Base-by-base conservation (phyloP, 2,888 invertebrate genomes). In the Lochmaea capreae region DNA sequence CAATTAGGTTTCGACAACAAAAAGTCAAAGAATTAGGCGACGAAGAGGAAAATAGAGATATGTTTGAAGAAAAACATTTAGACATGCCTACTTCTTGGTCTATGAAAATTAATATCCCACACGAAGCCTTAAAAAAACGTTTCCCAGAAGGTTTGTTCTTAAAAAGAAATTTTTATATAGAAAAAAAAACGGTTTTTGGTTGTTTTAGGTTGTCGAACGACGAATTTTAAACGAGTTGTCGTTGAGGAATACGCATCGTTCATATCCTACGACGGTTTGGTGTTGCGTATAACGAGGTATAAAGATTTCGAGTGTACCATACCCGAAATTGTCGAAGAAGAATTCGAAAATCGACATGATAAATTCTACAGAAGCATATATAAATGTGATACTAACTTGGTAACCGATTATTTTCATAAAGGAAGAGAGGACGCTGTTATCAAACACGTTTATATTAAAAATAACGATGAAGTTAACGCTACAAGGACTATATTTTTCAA, bases 181-280 rank as follows among this genome's bases (percentile, higher is more conserved):
- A 43, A 10, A 11, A 43, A 10, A 10, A 43, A 10, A 12, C 12
- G 2, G 46, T 46, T 46, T 46, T 46, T 11, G 12, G 14, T 46
- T 39, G 26, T 62, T 62, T 42, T 10, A 63, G 70, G 63, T 39
- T 90, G 90, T 61, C 94, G 92, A 84, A 88, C 87, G 3, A 87
- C 92, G 2, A 88, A 91, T 77, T 97, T 93, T 84, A 95, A 94
- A 84, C 91, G 93, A 79, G 91, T 93, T 0, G 88, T 93, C 54
- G 88, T 95, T 9, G 94, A 96, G 84, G 91, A 93, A 77, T 96
- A 92, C 85, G 91, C 96, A 0, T 93, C 94, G 0, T 96, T 96
- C 81, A 89, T 91, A 0, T 90, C 93, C 81, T 87, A 87, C 0
- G 93, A 95, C 84, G 97, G 96, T 0, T 87, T 95, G 52, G 88